Evolutionary conservation across 1,140 invertebrate species (phyloP), one percentile per base, ranked within the genome.

Genomic region (Heliconius himera): DNA sequence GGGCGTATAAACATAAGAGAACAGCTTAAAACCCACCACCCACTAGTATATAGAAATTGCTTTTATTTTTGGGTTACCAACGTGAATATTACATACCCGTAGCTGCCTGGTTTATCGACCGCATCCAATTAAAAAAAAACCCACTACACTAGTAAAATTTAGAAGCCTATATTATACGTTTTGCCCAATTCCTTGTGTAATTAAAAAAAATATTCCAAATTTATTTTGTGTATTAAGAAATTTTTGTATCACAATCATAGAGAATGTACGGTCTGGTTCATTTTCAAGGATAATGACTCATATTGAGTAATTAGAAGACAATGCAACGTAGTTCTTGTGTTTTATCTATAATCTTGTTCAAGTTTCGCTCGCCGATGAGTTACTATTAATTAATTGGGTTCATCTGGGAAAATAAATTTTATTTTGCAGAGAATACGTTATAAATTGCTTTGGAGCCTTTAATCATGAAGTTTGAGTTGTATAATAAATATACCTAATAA

Each of bases 221-320:
- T 83, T 36, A 36, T 81, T 83, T 46, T 76, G 66, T 70, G 78
- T 82, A 82, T 83, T 81, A 74, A 83, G 83, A 82, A 89, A 85
- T 81, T 79, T 83, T 71, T 81, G 51, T 71, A 70, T 74, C 76
- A 80, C 77, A 78, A 81, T 76, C 73, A 81, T 86, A 84, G 84
- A 26, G 60, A 90, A 89, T 89, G 87, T 87, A 77, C 88, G 90
- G 87, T 89, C 89, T 90, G 87, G 79, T 92, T 89, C 84, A 81
- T 85, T 84, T 83, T 87, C 87, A 91, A 91, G 89, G 89, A 90
- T 90, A 83, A 85, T 90, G 79, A 84, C 73, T 84, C 74, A 75
- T 36, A 77, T 84, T 87, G 77, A 76, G 83, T 85, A 87, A 89
- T 88, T 87, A 79, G 72, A 84, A 88, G 82, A 85, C 82, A 84